A percentile compares a stretch with the other conserved stretches of the same genome.
These are phyloP conservation scores for Anhinga rufa DNA, from an alignment of 2,113 vertebrate species.

Conservation along the genomic window DNA sequence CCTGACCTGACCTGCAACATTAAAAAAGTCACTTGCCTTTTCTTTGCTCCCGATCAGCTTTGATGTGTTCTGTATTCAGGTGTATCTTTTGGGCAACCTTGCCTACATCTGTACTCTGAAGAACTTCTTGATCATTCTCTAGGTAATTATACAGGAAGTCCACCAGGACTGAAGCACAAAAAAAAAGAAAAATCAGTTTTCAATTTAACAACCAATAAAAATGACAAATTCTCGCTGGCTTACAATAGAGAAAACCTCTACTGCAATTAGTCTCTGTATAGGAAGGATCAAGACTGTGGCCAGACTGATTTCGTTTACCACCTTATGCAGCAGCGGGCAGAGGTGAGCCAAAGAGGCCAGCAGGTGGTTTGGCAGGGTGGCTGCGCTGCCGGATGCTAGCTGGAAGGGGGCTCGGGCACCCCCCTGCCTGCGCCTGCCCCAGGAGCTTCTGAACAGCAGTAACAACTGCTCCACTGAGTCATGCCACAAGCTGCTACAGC, in stretches of 20 bases:
- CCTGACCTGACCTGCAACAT: neutral
- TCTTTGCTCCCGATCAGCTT: neutral
- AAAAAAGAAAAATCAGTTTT: neutral
- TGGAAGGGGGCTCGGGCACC: neutral
- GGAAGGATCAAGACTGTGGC: neutral
- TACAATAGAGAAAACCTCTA: neutral
- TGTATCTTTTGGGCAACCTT: neutral
- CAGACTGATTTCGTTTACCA: neutral
- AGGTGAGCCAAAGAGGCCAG: neutral
- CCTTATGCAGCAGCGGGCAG: neutral
- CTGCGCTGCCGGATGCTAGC: neutral
- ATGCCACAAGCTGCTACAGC: neutral
- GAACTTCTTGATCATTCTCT: neutral
- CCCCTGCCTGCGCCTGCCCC: fast-evolving
- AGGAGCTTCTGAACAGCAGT: neutral
- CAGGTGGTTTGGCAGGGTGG: neutral
- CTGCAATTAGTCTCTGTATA: neutral
- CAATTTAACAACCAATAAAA: neutral
- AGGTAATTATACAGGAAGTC: neutral
- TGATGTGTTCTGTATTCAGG: neutral
- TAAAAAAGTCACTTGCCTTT: neutral
- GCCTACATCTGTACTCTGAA: neutral
- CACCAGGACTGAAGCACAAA: neutral
- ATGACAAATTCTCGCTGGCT: neutral
- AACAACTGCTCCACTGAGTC: neutral